phyloP scores from a whole-genome alignment of 1,140 invertebrate genomes.

The Portunus trituberculatus region DNA sequence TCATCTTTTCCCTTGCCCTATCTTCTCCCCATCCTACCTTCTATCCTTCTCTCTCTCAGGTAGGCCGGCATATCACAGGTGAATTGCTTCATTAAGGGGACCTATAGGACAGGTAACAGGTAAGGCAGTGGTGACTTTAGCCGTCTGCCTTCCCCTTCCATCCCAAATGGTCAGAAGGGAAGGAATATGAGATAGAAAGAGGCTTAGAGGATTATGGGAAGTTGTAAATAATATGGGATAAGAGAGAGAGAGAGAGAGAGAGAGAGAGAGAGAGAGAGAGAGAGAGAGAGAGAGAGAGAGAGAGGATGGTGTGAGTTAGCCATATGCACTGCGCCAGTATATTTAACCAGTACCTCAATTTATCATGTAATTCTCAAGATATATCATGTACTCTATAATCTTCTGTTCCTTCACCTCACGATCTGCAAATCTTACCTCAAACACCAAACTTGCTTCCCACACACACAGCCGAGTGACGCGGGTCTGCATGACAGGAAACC shows the following conservation, averaged over 20 bases:
- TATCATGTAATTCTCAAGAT: too few species aligned
- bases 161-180: background rate
- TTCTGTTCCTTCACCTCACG: too few species aligned
- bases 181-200: background rate
- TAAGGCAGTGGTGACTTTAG: background rate
- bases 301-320: background rate
- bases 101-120: slow-evolving; percentile 18
- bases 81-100: slow-evolving; percentile 22
- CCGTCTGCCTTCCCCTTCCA: background rate
- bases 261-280: too few species aligned
- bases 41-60: background rate
- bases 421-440: too few species aligned
- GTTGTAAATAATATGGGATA: background rate
- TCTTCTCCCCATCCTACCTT: background rate
- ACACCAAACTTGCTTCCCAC: too few species aligned
- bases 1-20: too few species aligned
- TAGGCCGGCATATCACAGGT: background rate
- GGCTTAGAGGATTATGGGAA: background rate
- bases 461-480: too few species aligned
- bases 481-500: too few species aligned
- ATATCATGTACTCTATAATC: too few species aligned
- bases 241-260: too few species aligned
- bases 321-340: background rate
- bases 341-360: too few species aligned
- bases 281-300: slow-evolving; percentile 9